A percentile compares a stretch with the other conserved stretches of the same genome.
Conservation (phyloP, 2,888 invertebrate species). For the Cyaniris semiargus region DNA sequence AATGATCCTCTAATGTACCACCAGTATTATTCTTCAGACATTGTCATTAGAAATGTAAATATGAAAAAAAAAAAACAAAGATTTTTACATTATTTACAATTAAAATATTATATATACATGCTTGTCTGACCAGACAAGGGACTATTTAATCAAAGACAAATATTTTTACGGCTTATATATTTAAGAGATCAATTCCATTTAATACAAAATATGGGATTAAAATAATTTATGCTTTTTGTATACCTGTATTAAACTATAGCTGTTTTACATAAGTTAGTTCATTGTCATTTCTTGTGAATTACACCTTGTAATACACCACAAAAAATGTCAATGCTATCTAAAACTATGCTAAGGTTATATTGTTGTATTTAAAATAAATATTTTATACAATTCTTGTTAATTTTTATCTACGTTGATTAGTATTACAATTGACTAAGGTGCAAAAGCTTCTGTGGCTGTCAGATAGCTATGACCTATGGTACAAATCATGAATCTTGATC, state of each 20-base stretch:
- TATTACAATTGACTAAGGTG: background rate
- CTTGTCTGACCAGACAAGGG: too few relatives aligned
- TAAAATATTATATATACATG: too few relatives aligned
- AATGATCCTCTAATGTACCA: too few relatives aligned
- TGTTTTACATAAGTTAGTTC: background rate
- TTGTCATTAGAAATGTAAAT: too few relatives aligned
- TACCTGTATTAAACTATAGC: conserved; percentile 6
- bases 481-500: background rate
- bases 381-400: background rate
- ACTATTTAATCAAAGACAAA: background rate
- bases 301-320: background rate
- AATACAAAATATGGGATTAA: conserved; percentile 18
- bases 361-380: conserved; percentile 28
- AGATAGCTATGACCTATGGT: background rate
- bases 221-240: conserved; percentile 20
- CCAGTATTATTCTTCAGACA: too few relatives aligned
- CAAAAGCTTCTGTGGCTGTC: background rate
- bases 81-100: too few relatives aligned
- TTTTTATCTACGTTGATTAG: conserved; percentile 6
- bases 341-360: conserved; percentile 6
- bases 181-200: conserved; percentile 33
- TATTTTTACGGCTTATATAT: conserved; percentile 20
- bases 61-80: too few relatives aligned
- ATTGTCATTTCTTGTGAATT: background rate
- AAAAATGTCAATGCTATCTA: background rate